Percentiles rank a stretch among this genome's conserved stretches.
These are phyloP conservation scores for Dissostichus mawsoni DNA, from an alignment of 2,113 vertebrate species.

Conservation along the genomic window DNA sequence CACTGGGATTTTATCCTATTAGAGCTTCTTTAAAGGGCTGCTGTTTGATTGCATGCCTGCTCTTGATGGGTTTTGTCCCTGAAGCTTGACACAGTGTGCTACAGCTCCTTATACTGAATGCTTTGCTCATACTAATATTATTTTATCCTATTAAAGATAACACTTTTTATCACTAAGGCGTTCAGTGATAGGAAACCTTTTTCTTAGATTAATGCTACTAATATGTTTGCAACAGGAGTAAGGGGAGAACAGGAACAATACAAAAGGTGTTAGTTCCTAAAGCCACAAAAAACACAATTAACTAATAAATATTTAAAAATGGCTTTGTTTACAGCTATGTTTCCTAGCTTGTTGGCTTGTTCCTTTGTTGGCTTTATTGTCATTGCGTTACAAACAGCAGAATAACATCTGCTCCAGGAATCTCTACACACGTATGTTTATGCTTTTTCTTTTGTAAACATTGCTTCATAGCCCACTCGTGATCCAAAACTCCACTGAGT, in stretches of 20 bases:
- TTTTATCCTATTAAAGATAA: constrained; percentile 4
- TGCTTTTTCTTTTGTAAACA: no score
- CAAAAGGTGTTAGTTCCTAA: background rate
- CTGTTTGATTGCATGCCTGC: constrained; percentile 54
- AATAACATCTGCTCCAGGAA: background rate
- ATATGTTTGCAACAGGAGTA: background rate
- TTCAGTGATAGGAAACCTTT: constrained; percentile 3
- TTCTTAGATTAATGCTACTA: background rate
- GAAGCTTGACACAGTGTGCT: constrained; percentile 42
- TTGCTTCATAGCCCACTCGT: no score
- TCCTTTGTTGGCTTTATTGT: background rate
- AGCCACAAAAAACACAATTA: no score
- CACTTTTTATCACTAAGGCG: background rate
- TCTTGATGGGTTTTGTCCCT: constrained; percentile 47
- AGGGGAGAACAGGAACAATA: background rate
- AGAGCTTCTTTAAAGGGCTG: constrained; percentile 52
- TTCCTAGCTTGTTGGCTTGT: background rate
- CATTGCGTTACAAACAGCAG: background rate
- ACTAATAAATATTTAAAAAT: background rate
- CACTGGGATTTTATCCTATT: constrained; percentile 62
- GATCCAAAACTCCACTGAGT: no score
- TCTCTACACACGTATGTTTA: background rate
- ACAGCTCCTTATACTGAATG: constrained; percentile 2
- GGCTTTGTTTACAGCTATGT: background rate
- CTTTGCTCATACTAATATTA: constrained; percentile 20